Percentiles rank a stretch among this genome's conserved stretches.
Conservation (phyloP, 2,888 invertebrate genomes). For the Gisinianus flammeolus region DNA sequence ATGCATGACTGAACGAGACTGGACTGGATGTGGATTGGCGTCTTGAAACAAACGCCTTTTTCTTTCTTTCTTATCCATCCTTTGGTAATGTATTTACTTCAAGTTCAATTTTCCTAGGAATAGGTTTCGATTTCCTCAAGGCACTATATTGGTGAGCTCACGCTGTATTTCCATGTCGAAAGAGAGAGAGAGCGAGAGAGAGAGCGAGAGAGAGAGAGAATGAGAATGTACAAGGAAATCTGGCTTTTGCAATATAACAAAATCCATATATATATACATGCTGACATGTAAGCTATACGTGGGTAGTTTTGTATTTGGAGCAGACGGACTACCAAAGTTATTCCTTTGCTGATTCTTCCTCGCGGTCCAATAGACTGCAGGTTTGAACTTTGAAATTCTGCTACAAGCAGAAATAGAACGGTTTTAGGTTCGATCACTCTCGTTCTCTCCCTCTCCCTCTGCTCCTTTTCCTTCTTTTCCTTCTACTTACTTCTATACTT, state of each 20-base stretch:
- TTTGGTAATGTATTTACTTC: constrained; percentile 40
- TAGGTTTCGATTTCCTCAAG: constrained; percentile 37
- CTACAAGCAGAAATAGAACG: constrained; percentile 8
- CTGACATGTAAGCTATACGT: constrained; percentile 13
- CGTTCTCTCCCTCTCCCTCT: constrained; percentile 12
- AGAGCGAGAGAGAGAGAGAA: not conserved
- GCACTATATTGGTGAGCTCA: constrained; percentile 13
- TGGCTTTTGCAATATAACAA: constrained; percentile 13
- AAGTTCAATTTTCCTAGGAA: constrained; percentile 37
- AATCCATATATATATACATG: not conserved
- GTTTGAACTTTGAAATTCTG: constrained; percentile 35
- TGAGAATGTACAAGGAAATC: not conserved
- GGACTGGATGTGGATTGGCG: constrained; percentile 30
- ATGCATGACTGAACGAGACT: constrained; percentile 37
- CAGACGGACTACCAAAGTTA: constrained; percentile 20
- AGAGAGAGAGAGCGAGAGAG: not conserved
- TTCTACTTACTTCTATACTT: not conserved
- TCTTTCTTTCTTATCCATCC: constrained; percentile 28
- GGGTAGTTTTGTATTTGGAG: constrained; percentile 23
- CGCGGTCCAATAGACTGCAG: constrained; percentile 14
- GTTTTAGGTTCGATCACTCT: constrained; percentile 1
- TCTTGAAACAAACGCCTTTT: constrained; percentile 31
- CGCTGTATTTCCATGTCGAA: constrained; percentile 15
- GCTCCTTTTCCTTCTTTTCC: not conserved
- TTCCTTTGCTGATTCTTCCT: constrained; percentile 28